These are phyloP conservation scores for Callaeas wilsoni DNA, from an alignment of 2,113 vertebrate species.

Conservation along the genomic window DNA sequence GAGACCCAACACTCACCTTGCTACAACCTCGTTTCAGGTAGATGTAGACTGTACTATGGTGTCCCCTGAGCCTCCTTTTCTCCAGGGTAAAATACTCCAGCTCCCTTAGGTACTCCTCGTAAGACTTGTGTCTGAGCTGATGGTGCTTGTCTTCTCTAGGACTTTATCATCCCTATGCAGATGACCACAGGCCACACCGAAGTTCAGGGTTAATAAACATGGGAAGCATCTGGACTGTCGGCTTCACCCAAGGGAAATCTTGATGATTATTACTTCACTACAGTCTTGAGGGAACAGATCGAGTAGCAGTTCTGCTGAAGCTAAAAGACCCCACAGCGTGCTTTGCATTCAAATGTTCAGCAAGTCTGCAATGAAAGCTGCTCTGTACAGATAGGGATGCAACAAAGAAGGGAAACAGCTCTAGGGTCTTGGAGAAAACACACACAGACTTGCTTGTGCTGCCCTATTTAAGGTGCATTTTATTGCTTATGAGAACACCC, in stretches of 20 bases:
- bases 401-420: not conserved
- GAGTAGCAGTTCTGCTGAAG: not conserved
- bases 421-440: not conserved
- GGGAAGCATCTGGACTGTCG: not conserved
- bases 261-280: not conserved
- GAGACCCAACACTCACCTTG: not conserved
- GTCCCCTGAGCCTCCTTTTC: not conserved
- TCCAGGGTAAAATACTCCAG: not conserved
- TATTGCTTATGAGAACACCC: not conserved
- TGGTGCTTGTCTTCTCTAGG: not conserved
- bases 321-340: not conserved
- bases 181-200: not conserved
- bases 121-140: not conserved
- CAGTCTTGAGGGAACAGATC: not conserved
- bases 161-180: not conserved
- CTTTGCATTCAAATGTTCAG: not conserved
- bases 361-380: not conserved
- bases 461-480: not conserved
- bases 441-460: not conserved
- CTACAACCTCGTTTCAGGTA: not conserved
- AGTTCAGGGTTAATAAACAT: not conserved
- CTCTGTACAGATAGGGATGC: not conserved
- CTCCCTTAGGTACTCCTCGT: fast-evolving
- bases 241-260: not conserved
- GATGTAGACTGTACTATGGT: not conserved